Evolutionary conservation across 2,888 invertebrate genomes (phyloP).

Genomic region (Melipona bicolor): DNA sequence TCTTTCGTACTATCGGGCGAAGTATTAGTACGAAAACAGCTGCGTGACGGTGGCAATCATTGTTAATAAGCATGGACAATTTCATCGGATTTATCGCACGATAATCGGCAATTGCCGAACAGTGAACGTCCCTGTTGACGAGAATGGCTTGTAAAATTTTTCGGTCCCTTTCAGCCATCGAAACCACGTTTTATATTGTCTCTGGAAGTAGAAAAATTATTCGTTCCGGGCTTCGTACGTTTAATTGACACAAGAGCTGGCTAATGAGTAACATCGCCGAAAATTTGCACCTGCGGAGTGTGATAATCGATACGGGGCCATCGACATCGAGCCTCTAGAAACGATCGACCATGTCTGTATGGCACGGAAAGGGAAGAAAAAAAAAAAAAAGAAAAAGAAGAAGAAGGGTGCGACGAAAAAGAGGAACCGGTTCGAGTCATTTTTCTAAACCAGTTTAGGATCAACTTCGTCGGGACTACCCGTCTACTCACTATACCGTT

Average conservation of each 20-base stretch:
- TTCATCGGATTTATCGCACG: background rate
- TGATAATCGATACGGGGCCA: conserved; percentile 57
- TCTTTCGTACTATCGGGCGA: background rate
- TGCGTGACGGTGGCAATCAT: background rate
- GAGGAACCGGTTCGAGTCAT: conserved; percentile 68
- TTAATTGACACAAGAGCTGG: conserved; percentile 49
- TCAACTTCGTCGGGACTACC: conserved; percentile 51
- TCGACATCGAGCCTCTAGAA: conserved; percentile 55
- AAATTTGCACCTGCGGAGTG: conserved; percentile 65
- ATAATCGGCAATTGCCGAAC: conserved; percentile 8
- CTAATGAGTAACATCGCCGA: conserved; percentile 14
- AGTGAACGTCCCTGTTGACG: background rate
- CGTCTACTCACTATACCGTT: conserved; percentile 83
- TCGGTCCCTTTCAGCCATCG: background rate
- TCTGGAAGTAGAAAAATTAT: background rate
- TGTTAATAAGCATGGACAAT: conserved; percentile 3
- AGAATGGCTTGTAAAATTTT: too few relatives aligned
- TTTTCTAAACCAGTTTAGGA: conserved; percentile 83
- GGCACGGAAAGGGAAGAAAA: too few relatives aligned
- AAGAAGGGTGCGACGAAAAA: conserved; percentile 38
- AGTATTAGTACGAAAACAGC: background rate
- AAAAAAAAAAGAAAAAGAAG: conserved; percentile 1
- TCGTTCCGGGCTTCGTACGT: conserved; percentile 27
- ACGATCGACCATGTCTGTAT: background rate
- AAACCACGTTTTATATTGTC: background rate